These are phyloP conservation scores for Melanitta fusca DNA, from an alignment of 2,797 vertebrate species.

Conservation along the genomic window DNA sequence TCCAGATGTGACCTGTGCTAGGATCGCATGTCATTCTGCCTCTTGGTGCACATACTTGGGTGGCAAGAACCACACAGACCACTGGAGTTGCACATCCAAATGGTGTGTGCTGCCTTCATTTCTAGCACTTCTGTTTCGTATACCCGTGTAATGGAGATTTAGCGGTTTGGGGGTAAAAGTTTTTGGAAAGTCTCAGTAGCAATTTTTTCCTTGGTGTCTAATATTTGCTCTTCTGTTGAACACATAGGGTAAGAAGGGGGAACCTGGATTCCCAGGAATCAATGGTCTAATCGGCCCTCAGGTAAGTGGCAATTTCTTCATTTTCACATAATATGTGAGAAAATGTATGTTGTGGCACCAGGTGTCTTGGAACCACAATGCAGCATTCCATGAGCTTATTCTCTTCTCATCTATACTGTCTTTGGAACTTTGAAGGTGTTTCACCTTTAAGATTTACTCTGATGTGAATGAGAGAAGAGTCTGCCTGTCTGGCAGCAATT, in stretches of 20 bases:
- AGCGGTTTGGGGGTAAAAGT: neutral
- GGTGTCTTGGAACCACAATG: neutral
- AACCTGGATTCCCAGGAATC: conserved; percentile 86
- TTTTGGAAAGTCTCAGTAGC: neutral
- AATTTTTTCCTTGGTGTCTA: neutral
- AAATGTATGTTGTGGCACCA: neutral
- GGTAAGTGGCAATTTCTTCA: conserved; percentile 76
- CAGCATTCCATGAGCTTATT: fast-evolving
- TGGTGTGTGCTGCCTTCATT: neutral
- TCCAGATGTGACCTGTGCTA: neutral
- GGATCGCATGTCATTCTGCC: neutral
- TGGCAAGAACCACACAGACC: neutral
- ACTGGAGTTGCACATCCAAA: neutral
- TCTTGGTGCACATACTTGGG: neutral
- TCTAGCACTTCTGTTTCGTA: neutral
- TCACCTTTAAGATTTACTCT: neutral
- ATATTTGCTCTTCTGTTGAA: conserved; percentile 54
- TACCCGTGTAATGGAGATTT: fast-evolving
- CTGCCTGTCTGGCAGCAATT: neutral
- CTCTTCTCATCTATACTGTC: neutral
- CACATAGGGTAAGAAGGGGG: conserved; percentile 92
- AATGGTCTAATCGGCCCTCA: conserved; percentile 85
- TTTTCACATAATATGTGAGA: neutral
- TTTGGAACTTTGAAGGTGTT: neutral
- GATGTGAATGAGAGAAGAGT: neutral